Base-by-base conservation (phyloP, 2,113 vertebrate species). In the Conger conger region DNA sequence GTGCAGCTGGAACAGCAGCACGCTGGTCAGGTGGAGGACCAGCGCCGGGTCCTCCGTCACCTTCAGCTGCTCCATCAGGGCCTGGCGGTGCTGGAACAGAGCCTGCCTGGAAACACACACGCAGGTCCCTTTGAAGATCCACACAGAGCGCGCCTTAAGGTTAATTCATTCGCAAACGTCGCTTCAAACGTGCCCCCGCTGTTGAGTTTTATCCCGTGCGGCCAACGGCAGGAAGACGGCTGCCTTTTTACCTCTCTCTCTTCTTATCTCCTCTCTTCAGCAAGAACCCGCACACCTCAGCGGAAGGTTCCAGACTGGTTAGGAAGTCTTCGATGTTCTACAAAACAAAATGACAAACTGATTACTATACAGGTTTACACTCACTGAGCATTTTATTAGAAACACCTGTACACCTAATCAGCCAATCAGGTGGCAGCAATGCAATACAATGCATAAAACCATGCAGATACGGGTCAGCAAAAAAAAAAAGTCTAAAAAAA, bases 241-340 rank as follows among this genome's bases (percentile, higher is more conserved):
- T 54, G 9, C 1, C 23, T 3, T 80, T 96, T 80, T 96, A 99
- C 98, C 97, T 97, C 90, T 99, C 98, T 86, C 94, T 97, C 90
- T 99, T 99, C 91, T 99, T 99, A 91, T 99, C 98, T 85, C 94
- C 97, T 85, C 93, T 99, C 94, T 97, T 99, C 84, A 99, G 90
- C 96, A 98, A 95, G 89, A 99, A 94, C 87, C 96, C 97, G 88
- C 98, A 99, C 68, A 96, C 94, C 89, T 98, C 97, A 87, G 96
- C 94, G 82, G 95, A 93, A 33, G 89, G 90, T 92, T 99, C 97
- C 83, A 99, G 91, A 90, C 89, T 95, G 0, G 91, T 95, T 86
- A 98, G 89, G 89, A 99, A 99, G 73, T 99, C 97, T 92, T 98
- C 97, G 78, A 97, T 85, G n/a, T 92, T 95, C 98, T 99, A 89